A percentile compares a stretch with the other conserved stretches of the same genome.
These are phyloP conservation scores for Neolamprologus devosi DNA, from an alignment of 2,113 vertebrate genomes.

Conservation along the genomic window DNA sequence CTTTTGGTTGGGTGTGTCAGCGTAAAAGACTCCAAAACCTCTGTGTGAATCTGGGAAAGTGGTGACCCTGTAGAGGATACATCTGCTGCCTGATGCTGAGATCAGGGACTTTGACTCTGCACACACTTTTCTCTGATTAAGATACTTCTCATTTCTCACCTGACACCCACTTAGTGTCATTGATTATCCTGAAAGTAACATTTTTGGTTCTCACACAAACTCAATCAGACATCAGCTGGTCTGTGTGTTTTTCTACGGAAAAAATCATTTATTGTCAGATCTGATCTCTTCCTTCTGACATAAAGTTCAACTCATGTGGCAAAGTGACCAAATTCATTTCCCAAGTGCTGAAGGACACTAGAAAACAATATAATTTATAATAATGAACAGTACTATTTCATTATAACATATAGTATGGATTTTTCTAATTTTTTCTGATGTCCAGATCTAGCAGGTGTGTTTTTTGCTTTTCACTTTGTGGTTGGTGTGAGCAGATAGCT, in stretches of 20 bases:
- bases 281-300: neutral
- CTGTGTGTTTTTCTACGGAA: fast-evolving
- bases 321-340: neutral
- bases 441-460: slow-evolving; percentile 1
- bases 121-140: neutral
- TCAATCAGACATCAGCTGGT: neutral
- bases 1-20: neutral
- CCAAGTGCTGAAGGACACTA: neutral
- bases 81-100: neutral
- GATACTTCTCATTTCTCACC: fast-evolving
- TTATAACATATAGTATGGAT: neutral
- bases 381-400: neutral
- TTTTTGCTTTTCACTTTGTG: neutral
- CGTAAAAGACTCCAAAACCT: fast-evolving
- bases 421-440: neutral
- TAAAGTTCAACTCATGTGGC: fast-evolving
- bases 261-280: neutral
- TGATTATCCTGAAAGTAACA: neutral
- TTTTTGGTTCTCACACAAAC: neutral
- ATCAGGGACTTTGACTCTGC: neutral
- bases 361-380: neutral
- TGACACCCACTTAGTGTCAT: neutral
- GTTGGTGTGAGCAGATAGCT: slow-evolving; percentile 17
- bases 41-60: slow-evolving; percentile 45
- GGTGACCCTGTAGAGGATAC: slow-evolving; percentile 1